A percentile compares a stretch with the other conserved stretches of the same genome.
phyloP scores from a whole-genome alignment of 2,888 invertebrate species.

The Spisula solida region DNA sequence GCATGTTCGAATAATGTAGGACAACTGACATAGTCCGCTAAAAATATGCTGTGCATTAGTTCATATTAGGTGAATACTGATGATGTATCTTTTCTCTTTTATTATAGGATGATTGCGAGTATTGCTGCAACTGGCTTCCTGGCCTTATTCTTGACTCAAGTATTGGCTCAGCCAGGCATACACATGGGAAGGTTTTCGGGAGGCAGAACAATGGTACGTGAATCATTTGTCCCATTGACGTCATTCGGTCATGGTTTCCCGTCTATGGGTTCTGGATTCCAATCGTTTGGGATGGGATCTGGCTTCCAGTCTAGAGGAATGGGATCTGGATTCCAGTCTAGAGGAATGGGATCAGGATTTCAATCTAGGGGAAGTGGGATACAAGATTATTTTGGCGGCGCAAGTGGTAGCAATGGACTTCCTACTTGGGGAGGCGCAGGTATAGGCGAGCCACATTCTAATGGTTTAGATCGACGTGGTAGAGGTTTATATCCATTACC shows the following conservation, averaged over 20 bases:
- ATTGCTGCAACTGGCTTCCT: neutral
- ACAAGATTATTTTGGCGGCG: slow-evolving; percentile 41
- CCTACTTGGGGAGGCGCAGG: slow-evolving; percentile 60
- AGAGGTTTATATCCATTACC: slow-evolving; percentile 47
- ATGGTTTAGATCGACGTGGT: slow-evolving; percentile 45
- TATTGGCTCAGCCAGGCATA: neutral
- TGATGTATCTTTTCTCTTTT: neutral
- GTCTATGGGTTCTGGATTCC: neutral
- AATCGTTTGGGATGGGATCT: neutral
- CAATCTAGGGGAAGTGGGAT: neutral
- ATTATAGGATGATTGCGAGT: neutral
- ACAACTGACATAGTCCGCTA: too few species aligned
- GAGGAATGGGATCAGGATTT: neutral
- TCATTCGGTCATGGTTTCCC: neutral
- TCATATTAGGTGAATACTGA: too few species aligned
- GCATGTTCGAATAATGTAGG: too few species aligned
- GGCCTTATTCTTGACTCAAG: neutral
- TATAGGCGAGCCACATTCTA: slow-evolving; percentile 42
- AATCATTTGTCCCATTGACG: neutral
- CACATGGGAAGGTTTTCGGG: neutral
- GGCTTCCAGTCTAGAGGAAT: neutral
- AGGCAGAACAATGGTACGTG: neutral
- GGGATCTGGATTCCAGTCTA: neutral
- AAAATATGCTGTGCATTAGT: too few species aligned
- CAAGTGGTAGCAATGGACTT: slow-evolving; percentile 32